Base-by-base conservation (phyloP, 2,888 invertebrate genomes). In the Saturnia japonica region DNA sequence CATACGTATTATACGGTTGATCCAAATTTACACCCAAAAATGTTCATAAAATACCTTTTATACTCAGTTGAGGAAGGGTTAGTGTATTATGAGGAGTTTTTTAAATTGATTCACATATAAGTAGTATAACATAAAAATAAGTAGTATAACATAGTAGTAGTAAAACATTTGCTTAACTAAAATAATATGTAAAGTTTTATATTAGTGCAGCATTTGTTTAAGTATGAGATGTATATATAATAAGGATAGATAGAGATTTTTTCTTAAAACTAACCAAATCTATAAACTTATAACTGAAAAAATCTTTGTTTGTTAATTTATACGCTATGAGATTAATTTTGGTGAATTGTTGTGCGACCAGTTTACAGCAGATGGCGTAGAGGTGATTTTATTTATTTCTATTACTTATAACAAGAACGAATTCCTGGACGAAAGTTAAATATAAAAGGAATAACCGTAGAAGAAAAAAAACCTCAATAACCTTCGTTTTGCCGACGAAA, bases 401-500 rank as follows among this genome's bases (percentile, higher is more conserved):
- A n/a, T n/a, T n/a, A n/a, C n/a, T n/a, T n/a, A n/a, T n/a, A n/a
- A n/a, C n/a, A n/a, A n/a, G n/a, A n/a, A n/a, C n/a, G n/a, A n/a
- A n/a, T n/a, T n/a, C n/a, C n/a, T n/a, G n/a, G n/a, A n/a, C n/a
- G n/a, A n/a, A n/a, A n/a, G n/a, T n/a, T n/a, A n/a, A n/a, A n/a
- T n/a, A n/a, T n/a, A 42, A 42, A 42, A 42, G 9, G 42, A 42
- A 42, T 42, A 42, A 42, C 42, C 42, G 9, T 42, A 42, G 42
- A 42, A 42, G n/a, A n/a, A n/a, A n/a, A n/a, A n/a, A n/a, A n/a
- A 47, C 45, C 45, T 47, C 45, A 47, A 28, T n/a, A 69, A 71
- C 64, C 57, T 71, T 16, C 47, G 71, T 67, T 68, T 71, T 43
- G 71, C 57, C 12, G 69, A 71, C 28, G 67, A 71, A 25, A 71